Base-by-base conservation (phyloP, 1,140 invertebrate genomes). In the Lanistes nyassanus region DNA sequence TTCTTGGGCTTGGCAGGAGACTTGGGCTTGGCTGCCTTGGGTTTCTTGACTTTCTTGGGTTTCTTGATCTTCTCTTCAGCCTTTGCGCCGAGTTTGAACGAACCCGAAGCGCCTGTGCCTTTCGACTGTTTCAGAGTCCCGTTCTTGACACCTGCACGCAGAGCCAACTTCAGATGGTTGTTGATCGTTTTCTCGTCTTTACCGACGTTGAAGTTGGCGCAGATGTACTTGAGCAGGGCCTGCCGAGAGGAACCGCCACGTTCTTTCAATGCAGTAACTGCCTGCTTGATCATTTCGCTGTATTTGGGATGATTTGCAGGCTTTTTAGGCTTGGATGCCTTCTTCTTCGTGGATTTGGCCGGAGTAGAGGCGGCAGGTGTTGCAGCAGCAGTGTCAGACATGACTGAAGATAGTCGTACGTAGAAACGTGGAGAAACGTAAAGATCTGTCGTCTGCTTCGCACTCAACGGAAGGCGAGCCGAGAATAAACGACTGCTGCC, bases 141-240 rank as follows among this genome's bases (percentile, higher is more conserved):
- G 70, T 70, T 81, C 72, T 82, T 82, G 34, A 87, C 81, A 34
- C 83, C 86, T 37, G 76, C 79, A 36, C 83, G 80, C 16, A 88
- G 77, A 65, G 85, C 85, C 68, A 82, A 64, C 62, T 84, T 84
- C 29, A 88, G 79, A 53, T 85, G 84, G 53, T 80, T 69, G 80
- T 88, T 88, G 66, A 87, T 79, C 4, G 73, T 64, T 62, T 79
- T 83, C 67, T 81, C 71, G 66, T 88, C 82, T 42, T 79, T 71
- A 47, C 83, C 86, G 60, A 88, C 80, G 39, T 81, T 87, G 83
- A 82, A 88, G 81, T 84, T 84, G 19, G 80, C 75, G 23, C 79
- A 34, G 67, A 88, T 88, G 80, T 88, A 89, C 69, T 87, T 89
- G 5, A 88, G 75, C 58, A 88, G 81, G 26, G 87, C 87, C 47